Evolutionary conservation across 2,113 vertebrate species (phyloP).

Genomic region (Passer domesticus): DNA sequence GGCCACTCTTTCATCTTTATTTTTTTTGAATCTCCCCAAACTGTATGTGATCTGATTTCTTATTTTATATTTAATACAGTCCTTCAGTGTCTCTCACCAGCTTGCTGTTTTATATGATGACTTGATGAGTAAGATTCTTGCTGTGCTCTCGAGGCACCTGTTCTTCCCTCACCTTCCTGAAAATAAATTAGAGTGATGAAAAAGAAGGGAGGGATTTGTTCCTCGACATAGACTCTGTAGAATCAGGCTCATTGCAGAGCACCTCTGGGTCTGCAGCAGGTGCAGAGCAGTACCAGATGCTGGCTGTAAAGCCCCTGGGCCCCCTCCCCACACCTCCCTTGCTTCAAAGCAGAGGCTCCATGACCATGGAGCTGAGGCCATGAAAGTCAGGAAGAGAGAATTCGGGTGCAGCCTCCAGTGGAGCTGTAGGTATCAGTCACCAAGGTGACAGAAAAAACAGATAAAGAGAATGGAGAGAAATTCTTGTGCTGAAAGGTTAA

Average conservation of each 20-base stretch:
- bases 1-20: not conserved
- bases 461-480: not conserved
- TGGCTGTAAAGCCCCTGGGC: not conserved
- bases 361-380: not conserved
- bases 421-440: not conserved
- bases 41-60: not conserved
- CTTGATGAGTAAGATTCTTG: not conserved
- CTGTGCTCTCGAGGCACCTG: not conserved
- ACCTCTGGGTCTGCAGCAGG: not conserved
- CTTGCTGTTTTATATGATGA: not conserved
- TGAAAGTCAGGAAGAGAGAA: not conserved
- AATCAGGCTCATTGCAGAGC: not conserved
- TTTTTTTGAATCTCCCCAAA: not conserved
- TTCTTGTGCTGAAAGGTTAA: not conserved
- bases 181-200: not conserved
- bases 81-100: not conserved
- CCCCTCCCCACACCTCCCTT: not conserved
- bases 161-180: not conserved
- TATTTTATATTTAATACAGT: not conserved
- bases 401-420: rapidly evolving
- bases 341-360: not conserved
- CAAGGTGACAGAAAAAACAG: not conserved
- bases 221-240: not conserved
- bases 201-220: not conserved
- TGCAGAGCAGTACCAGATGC: not conserved